Percentiles rank a stretch among this genome's conserved stretches.
Evolutionary conservation across 2,888 invertebrate species (phyloP).

Genomic region (Scaptodrosophila latifasciaeformis): DNA sequence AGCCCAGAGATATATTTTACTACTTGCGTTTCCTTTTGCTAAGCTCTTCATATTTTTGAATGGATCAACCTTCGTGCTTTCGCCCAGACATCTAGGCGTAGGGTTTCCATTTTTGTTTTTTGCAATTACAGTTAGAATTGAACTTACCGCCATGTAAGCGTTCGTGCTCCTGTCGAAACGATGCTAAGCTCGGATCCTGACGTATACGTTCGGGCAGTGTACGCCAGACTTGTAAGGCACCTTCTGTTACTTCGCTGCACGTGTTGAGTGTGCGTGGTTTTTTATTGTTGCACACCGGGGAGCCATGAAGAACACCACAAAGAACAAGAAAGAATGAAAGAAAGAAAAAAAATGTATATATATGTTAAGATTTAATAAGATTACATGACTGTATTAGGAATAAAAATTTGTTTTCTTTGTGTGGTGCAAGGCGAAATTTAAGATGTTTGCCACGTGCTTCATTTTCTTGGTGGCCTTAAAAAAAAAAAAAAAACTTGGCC

Average conservation of each 20-base stretch:
- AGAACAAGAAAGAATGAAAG: conserved; percentile 6
- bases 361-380: conserved; percentile 51
- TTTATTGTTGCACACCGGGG: conserved; percentile 52
- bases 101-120: no score
- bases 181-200: conserved; percentile 80
- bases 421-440: conserved; percentile 33
- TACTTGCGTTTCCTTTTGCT: no score
- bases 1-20: no score
- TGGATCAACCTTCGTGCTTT: background rate
- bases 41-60: no score
- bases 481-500: background rate
- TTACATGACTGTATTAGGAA: conserved; percentile 47
- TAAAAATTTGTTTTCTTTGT: conserved; percentile 48
- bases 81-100: no score
- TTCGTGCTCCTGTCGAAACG: conserved; percentile 77
- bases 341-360: conserved; percentile 13
- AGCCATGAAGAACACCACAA: conserved; percentile 36
- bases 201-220: conserved; percentile 82
- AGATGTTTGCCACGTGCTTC: conserved; percentile 11
- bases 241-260: conserved; percentile 78
- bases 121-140: no score
- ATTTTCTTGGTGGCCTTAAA: no score
- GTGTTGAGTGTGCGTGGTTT: conserved; percentile 25
- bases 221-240: conserved; percentile 81
- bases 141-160: conserved; percentile 74